Conservation (phyloP, 2,113 vertebrate species). For the Boleophthalmus pectinirostris region DNA sequence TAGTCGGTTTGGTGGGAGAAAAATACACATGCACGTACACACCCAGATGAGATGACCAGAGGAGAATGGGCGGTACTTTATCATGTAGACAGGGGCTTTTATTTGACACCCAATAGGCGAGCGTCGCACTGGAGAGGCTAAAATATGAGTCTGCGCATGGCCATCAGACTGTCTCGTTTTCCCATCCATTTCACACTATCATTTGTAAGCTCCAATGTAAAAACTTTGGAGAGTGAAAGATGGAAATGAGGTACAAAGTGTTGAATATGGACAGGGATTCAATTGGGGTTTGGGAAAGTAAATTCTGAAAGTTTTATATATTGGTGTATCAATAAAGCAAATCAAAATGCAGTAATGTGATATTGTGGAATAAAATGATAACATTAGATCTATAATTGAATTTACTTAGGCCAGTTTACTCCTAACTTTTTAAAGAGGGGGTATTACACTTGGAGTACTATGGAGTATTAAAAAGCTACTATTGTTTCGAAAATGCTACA, state of each 20-base stretch:
- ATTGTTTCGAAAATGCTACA: too few species aligned
- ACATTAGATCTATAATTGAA: too few species aligned
- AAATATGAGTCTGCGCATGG: constrained; percentile 73
- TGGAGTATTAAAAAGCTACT: too few species aligned
- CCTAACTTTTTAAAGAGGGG: too few species aligned
- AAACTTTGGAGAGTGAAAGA: constrained; percentile 42
- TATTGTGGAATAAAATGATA: too few species aligned
- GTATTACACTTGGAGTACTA: too few species aligned
- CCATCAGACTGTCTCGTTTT: constrained; percentile 77
- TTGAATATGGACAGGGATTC: constrained; percentile 27
- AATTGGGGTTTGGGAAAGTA: constrained; percentile 28
- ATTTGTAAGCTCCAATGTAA: constrained; percentile 61
- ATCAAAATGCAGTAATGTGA: not conserved
- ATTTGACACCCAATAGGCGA: constrained; percentile 77
- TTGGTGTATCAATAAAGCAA: not conserved
- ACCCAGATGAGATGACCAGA: constrained; percentile 45
- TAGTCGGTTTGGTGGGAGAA: constrained; percentile 62
- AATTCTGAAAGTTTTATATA: not conserved
- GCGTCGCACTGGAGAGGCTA: constrained; percentile 71
- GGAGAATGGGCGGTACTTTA: constrained; percentile 74
- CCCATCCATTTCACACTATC: constrained; percentile 76
- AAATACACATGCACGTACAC: constrained; percentile 67
- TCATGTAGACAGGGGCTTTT: constrained; percentile 82
- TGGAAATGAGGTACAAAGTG: constrained; percentile 46
- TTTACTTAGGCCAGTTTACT: too few species aligned